These are phyloP conservation scores for Melanotaenia maccullochi DNA, from an alignment of 2,797 vertebrate genomes.

Conservation along the genomic window DNA sequence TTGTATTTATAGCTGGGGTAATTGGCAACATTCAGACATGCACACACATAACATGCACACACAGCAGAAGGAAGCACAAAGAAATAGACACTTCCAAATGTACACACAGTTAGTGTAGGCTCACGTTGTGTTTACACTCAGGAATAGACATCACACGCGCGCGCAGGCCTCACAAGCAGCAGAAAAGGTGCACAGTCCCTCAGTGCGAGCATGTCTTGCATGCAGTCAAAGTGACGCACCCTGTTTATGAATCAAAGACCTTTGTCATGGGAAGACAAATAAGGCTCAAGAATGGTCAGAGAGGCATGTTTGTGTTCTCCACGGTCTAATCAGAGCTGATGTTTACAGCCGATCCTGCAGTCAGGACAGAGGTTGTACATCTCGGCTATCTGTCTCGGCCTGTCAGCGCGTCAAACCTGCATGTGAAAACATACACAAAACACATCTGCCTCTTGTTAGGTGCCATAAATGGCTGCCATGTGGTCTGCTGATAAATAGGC, in stretches of 20 bases:
- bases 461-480: slow-evolving; percentile 88
- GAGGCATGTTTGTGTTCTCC: slow-evolving; percentile 73
- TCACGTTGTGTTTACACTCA: slow-evolving; percentile 70
- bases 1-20: slow-evolving; percentile 96
- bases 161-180: slow-evolving; percentile 64
- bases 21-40: slow-evolving; percentile 95
- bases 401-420: slow-evolving; percentile 84
- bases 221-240: slow-evolving; percentile 41
- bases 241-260: slow-evolving; percentile 64
- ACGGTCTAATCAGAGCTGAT: slow-evolving; percentile 74
- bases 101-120: slow-evolving; percentile 52
- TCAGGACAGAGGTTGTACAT: slow-evolving; percentile 75
- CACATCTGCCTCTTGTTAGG: slow-evolving; percentile 92
- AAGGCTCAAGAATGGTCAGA: slow-evolving; percentile 51
- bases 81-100: slow-evolving; percentile 67
- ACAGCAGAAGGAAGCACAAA: slow-evolving; percentile 60
- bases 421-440: slow-evolving; percentile 84
- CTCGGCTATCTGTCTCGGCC: slow-evolving; percentile 79
- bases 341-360: slow-evolving; percentile 77
- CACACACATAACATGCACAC: slow-evolving; percentile 53
- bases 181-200: slow-evolving; percentile 47
- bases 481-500: slow-evolving; percentile 88
- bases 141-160: slow-evolving; percentile 49
- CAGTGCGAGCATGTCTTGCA: slow-evolving; percentile 19
- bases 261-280: slow-evolving; percentile 73